phyloP scores from a whole-genome alignment of 2,888 invertebrate genomes.

The Phania funesta region DNA sequence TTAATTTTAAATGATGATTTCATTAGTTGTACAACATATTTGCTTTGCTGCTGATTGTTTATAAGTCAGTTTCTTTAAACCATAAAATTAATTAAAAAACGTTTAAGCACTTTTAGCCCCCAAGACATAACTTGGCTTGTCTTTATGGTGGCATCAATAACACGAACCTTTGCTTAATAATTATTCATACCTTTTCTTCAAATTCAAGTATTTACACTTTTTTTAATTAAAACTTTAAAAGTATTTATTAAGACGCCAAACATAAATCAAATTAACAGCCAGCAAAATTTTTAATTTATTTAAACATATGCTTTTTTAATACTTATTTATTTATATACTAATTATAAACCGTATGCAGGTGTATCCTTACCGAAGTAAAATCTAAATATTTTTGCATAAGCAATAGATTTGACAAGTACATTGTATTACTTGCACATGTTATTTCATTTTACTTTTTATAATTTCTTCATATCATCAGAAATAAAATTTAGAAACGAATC shows the following conservation, averaged over 20 bases:
- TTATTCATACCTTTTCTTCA: slow-evolving; percentile 11
- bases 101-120: slow-evolving; percentile 13
- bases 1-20: slow-evolving; percentile 50
- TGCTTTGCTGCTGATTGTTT: background rate
- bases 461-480: too few species aligned
- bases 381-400: too few species aligned
- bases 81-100: slow-evolving; percentile 44
- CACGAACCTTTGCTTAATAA: slow-evolving; percentile 24
- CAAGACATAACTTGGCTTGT: slow-evolving; percentile 4
- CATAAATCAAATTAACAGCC: slow-evolving; percentile 40
- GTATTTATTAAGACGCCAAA: slow-evolving; percentile 21
- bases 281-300: too few species aligned
- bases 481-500: too few species aligned
- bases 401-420: too few species aligned
- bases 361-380: too few species aligned
- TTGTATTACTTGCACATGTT: too few species aligned
- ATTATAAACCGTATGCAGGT: too few species aligned
- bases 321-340: too few species aligned
- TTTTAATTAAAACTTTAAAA: slow-evolving; percentile 7
- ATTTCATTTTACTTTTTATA: too few species aligned
- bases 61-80: background rate
- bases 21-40: slow-evolving; percentile 27
- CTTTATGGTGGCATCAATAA: background rate
- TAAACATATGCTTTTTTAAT: too few species aligned
- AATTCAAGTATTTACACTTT: slow-evolving; percentile 4